phyloP scores from a whole-genome alignment of 1,140 invertebrate genomes.

The Anoplophora glabripennis region DNA sequence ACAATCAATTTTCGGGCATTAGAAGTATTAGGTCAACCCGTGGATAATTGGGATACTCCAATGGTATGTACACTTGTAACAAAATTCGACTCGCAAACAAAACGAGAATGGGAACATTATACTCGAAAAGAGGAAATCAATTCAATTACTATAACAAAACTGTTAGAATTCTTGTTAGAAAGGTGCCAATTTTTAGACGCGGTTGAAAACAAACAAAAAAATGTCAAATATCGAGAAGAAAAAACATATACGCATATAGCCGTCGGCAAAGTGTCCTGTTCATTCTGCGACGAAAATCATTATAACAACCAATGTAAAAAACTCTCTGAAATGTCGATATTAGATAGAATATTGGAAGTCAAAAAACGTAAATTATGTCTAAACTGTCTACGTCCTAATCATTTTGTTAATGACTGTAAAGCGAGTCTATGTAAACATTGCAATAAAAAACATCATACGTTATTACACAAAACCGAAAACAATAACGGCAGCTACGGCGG shows the following conservation, averaged over 20 bases:
- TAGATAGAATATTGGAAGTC: background rate
- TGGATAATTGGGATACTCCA: conserved; percentile 21
- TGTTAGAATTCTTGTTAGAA: conserved; percentile 3
- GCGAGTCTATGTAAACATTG: background rate
- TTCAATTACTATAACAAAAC: background rate
- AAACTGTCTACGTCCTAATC: conserved; percentile 8
- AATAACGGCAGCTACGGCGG: too few relatives aligned
- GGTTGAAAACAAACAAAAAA: background rate
- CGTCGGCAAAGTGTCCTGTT: too few relatives aligned
- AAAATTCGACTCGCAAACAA: conserved; percentile 28
- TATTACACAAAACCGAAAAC: conserved; percentile 3
- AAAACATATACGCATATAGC: too few relatives aligned
- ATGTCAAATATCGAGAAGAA: too few relatives aligned
- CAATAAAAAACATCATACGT: conserved; percentile 8
- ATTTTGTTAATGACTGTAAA: background rate
- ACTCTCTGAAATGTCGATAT: conserved; percentile 7
- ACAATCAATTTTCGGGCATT: conserved; percentile 29
- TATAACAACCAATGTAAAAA: conserved; percentile 1
- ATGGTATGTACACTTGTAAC: conserved; percentile 23
- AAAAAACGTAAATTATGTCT: conserved; percentile 15
- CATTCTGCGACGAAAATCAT: too few relatives aligned
- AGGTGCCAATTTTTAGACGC: conserved; percentile 12
- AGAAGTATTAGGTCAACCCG: conserved; percentile 23
- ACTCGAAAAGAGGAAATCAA: background rate
- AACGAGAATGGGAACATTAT: conserved; percentile 29